These are phyloP conservation scores for Sebastes miniatus DNA, from an alignment of 2,797 vertebrate species.

Conservation along the genomic window DNA sequence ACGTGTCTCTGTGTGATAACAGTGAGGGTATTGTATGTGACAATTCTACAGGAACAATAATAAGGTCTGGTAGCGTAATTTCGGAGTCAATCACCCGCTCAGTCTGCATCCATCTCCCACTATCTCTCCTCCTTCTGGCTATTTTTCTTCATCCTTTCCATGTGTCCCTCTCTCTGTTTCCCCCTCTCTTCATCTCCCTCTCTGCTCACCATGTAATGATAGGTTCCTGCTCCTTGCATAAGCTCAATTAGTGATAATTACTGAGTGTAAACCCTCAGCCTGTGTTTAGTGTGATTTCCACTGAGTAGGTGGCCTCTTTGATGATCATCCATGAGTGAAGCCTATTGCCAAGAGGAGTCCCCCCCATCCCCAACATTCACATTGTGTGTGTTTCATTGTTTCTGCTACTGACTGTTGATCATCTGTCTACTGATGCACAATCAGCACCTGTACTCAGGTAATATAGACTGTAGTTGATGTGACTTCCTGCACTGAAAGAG, in stretches of 20 bases:
- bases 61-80: neutral
- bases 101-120: neutral
- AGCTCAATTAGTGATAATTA: slow-evolving; percentile 78
- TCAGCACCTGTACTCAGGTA: neutral
- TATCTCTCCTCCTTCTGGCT: slow-evolving; percentile 12
- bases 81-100: slow-evolving; percentile 6
- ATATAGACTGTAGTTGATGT: neutral
- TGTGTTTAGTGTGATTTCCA: slow-evolving; percentile 66
- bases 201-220: slow-evolving; percentile 64
- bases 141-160: slow-evolving; percentile 16
- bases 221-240: slow-evolving; percentile 58
- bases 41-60: slow-evolving; percentile 20
- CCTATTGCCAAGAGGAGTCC: slow-evolving; percentile 21
- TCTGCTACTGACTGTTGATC: neutral
- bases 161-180: neutral
- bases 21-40: neutral
- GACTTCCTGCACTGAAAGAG: neutral
- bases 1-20: neutral
- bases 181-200: slow-evolving; percentile 4
- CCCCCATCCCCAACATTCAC: neutral
- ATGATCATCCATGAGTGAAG: slow-evolving; percentile 51
- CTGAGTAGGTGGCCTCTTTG: slow-evolving; percentile 67
- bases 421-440: neutral
- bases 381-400: slow-evolving; percentile 18
- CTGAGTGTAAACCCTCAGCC: slow-evolving; percentile 55